Base-by-base conservation (phyloP, 2,797 vertebrate genomes). In the Numenius phaeopus region DNA sequence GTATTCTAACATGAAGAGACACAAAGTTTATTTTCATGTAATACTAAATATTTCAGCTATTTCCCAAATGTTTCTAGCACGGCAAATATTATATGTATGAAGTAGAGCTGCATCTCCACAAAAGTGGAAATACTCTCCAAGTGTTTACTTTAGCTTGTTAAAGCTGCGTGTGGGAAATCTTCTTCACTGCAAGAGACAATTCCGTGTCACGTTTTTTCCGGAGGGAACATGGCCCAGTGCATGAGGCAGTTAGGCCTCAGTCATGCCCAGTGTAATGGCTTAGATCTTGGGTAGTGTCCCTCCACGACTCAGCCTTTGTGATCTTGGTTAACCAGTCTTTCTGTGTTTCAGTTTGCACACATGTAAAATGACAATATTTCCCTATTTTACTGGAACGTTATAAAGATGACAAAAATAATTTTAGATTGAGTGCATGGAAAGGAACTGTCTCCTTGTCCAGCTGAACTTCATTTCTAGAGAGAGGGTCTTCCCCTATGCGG, bases 391-490 rank as follows among this genome's bases (percentile, higher is more conserved):
- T 15, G 34, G 67, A 47, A 42, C 0, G 4, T 69, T 82, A 8
- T 14, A 23, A 55, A 55, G 18, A 7, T 20, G 29, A 8, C n/a
- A 42, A 90, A 85, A 90, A 54, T 64, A 11, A 19, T 58, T 90
- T 55, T 17, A n/a, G 20, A 17, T 11, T 4, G 29, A 16, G 2
- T 10, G 6, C 0, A 0, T 58, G 34, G 23, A 66, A 77, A 11
- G 22, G 15, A 88, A 10, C 14, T 49, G 23, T 69, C 23, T 39
- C 26, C 40, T 76, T 24, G n/a, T 77, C 69, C 66, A 76, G 8
- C 6, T 69, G 24, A 67, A 13, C 22, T 44, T 55, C 6, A 71
- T 75, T 78, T 86, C 72, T 81, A 47, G 47, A 55, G 49, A 30
- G 49, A 30, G 30, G 5, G 5, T 40, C 19, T 78, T 81, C 18